A percentile compares a stretch with the other conserved stretches of the same genome.
Conservation (phyloP, 2,113 vertebrate species). For the Oryzias curvinotus region DNA sequence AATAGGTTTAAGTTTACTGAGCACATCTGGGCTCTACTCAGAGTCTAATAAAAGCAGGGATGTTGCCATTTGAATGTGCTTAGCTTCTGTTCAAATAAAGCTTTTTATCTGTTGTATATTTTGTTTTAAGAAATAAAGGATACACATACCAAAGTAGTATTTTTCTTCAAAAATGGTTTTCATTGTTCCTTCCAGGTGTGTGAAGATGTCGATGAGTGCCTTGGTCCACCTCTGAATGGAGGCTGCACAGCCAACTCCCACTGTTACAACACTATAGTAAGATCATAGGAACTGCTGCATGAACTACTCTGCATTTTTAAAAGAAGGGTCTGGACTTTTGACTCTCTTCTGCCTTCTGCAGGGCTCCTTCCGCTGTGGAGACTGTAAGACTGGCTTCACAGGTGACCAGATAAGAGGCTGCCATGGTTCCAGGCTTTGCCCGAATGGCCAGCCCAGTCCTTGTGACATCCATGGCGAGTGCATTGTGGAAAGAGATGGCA, state of each 20-base stretch:
- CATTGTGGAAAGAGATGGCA: constrained; percentile 84
- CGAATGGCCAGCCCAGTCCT: constrained; percentile 83
- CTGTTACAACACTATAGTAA: constrained; percentile 92
- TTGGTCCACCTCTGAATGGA: constrained; percentile 76
- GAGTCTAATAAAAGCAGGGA: too few relatives aligned
- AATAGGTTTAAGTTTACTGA: too few relatives aligned
- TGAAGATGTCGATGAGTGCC: constrained; percentile 91
- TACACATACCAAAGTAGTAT: background rate
- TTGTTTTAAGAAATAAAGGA: too few relatives aligned
- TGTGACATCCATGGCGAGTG: constrained; percentile 88
- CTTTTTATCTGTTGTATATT: too few relatives aligned
- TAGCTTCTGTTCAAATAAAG: too few relatives aligned
- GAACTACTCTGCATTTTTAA: background rate
- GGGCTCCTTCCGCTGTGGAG: constrained; percentile 92
- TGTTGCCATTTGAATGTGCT: too few relatives aligned
- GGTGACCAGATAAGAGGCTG: constrained; percentile 90
- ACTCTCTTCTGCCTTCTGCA: constrained; percentile 53
- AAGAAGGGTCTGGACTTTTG: background rate
- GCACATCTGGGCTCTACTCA: too few relatives aligned
- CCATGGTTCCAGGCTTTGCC: constrained; percentile 79
- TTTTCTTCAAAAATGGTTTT: background rate
- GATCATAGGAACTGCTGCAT: constrained; percentile 13
- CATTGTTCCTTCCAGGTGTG: constrained; percentile 64
- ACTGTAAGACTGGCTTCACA: constrained; percentile 85
- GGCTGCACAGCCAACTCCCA: constrained; percentile 88